Percentiles rank a stretch among this genome's conserved stretches.
These are phyloP conservation scores for Oscarella lobularis DNA, from an alignment of 37 sponge, comb jelly and placozoan species.

Conservation along the genomic window DNA sequence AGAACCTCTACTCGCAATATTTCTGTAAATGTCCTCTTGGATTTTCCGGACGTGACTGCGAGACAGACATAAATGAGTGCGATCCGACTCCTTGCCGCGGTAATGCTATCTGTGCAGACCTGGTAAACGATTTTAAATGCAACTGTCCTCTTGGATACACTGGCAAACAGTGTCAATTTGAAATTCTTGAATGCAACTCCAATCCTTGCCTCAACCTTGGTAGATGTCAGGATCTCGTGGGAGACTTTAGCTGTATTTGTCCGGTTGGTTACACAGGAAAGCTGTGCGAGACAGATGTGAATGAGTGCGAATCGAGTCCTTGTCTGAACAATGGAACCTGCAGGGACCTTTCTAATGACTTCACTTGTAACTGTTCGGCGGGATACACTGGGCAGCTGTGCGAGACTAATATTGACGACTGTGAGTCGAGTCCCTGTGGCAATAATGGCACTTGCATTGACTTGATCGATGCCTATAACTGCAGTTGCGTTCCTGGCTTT, in stretches of 20 bases:
- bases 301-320: too few relatives aligned
- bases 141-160: background rate
- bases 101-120: background rate
- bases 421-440: too few relatives aligned
- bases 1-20: background rate
- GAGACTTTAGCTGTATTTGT: background rate
- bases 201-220: background rate
- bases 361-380: too few relatives aligned
- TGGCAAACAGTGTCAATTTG: background rate
- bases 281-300: background rate
- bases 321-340: too few relatives aligned
- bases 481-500: too few relatives aligned
- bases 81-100: background rate
- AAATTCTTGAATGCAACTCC: background rate
- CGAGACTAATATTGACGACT: too few relatives aligned
- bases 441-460: too few relatives aligned
- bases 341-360: too few relatives aligned
- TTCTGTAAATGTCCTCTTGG: background rate
- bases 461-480: too few relatives aligned
- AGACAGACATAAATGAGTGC: background rate
- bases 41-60: background rate
- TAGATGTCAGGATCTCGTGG: background rate
- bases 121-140: background rate
- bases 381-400: too few relatives aligned
- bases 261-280: background rate